A percentile compares a stretch with the other conserved stretches of the same genome.
Evolutionary conservation across 30 jellyfish, hydroid and myxozoan species (phyloP).

Genomic region (Rhopilema esculentum): DNA sequence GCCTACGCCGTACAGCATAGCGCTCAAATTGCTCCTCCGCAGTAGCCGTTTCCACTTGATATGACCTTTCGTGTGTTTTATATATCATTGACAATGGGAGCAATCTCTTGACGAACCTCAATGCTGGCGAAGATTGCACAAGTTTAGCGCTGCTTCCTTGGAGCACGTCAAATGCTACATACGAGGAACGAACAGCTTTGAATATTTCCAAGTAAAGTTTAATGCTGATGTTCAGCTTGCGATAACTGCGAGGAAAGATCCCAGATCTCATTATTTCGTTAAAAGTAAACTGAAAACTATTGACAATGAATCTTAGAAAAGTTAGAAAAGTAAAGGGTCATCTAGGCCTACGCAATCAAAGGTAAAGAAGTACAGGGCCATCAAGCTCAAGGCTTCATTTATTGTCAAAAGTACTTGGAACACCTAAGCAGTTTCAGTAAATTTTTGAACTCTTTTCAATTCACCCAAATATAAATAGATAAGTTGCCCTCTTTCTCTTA

Average conservation of each 20-base stretch:
- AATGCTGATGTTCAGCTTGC: slow-evolving; percentile 73
- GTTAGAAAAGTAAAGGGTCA: too few relatives aligned
- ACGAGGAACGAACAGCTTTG: slow-evolving; percentile 45
- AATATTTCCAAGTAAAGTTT: slow-evolving; percentile 61
- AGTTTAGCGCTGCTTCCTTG: slow-evolving; percentile 50
- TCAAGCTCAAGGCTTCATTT: too few relatives aligned
- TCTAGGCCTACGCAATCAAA: too few relatives aligned
- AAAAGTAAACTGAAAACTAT: background rate
- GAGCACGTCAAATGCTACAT: slow-evolving; percentile 73
- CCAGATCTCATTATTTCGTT: background rate
- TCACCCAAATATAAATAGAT: too few relatives aligned
- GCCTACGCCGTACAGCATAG: slow-evolving; percentile 56
- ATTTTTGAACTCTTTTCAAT: too few relatives aligned
- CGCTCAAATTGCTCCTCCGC: slow-evolving; percentile 87
- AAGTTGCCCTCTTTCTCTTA: too few relatives aligned
- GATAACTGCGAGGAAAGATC: slow-evolving; percentile 59
- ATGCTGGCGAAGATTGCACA: slow-evolving; percentile 39
- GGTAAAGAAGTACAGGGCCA: too few relatives aligned
- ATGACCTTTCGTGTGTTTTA: slow-evolving; percentile 50
- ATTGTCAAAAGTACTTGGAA: too few relatives aligned
- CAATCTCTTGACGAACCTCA: slow-evolving; percentile 5
- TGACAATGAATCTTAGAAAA: too few relatives aligned
- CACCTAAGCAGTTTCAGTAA: too few relatives aligned
- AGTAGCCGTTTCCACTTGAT: slow-evolving; percentile 62
- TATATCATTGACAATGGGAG: slow-evolving; percentile 51